phyloP scores from a whole-genome alignment of 2,888 invertebrate species.

The Quadroppia sp. region DNA sequence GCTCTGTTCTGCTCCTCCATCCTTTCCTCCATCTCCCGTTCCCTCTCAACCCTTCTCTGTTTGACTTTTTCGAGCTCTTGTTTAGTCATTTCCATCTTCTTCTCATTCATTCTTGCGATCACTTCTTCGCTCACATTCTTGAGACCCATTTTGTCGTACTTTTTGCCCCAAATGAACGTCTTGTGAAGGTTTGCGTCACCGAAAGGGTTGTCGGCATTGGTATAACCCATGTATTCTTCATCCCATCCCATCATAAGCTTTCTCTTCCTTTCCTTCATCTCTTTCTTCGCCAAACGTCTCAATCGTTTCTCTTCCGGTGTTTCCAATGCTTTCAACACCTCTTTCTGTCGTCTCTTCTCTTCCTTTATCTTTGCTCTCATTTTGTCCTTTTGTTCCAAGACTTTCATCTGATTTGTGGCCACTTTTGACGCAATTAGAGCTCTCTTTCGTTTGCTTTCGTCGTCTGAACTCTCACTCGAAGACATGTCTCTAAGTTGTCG shows the following conservation, averaged over 20 bases:
- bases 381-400: not conserved
- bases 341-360: constrained; percentile 51
- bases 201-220: constrained; percentile 97
- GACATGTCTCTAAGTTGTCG: not conserved
- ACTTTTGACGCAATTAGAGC: not conserved
- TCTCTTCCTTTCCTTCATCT: constrained; percentile 74
- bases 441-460: constrained; percentile 10
- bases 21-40: constrained; percentile 53
- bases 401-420: constrained; percentile 24
- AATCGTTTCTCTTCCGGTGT: constrained; percentile 89
- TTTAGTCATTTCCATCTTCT: constrained; percentile 80
- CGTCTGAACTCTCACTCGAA: constrained; percentile 30
- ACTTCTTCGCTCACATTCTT: constrained; percentile 71
- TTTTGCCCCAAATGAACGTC: constrained; percentile 95
- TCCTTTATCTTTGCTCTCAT: not conserved
- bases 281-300: constrained; percentile 81
- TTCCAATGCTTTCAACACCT: constrained; percentile 71
- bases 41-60: constrained; percentile 70
- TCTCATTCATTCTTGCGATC: constrained; percentile 72
- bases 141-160: constrained; percentile 87
- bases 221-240: constrained; percentile 91
- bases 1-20: constrained; percentile 72
- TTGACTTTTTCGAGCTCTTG: constrained; percentile 91
- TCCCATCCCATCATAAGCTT: constrained; percentile 97
- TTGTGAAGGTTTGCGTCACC: constrained; percentile 92